A percentile compares a stretch with the other conserved stretches of the same genome.
Evolutionary conservation across 2,113 vertebrate species (phyloP).

Genomic region (Bubo bubo): DNA sequence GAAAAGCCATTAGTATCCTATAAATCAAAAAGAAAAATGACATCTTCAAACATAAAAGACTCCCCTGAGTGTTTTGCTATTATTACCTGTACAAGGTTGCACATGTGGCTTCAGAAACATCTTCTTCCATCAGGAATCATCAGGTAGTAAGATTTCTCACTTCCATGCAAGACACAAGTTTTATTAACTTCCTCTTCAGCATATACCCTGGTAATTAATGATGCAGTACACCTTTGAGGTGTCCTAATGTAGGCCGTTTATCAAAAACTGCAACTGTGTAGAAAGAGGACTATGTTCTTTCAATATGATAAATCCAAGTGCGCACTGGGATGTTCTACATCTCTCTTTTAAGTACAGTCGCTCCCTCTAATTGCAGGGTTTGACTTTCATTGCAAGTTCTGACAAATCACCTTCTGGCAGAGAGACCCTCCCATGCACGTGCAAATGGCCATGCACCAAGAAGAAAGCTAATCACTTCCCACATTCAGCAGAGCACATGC

Average conservation of each 20-base stretch:
- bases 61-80: constrained; percentile 70
- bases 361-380: constrained; percentile 12
- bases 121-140: constrained; percentile 64
- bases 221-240: constrained; percentile 58
- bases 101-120: constrained; percentile 51
- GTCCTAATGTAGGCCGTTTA: constrained; percentile 43
- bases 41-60: constrained; percentile 55
- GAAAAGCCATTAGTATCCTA: constrained; percentile 55
- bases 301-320: not conserved
- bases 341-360: not conserved
- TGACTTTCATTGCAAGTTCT: constrained; percentile 13
- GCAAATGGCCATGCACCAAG: accelerated
- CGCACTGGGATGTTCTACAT: not conserved
- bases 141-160: constrained; percentile 52
- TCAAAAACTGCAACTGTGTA: constrained; percentile 23
- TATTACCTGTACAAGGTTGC: constrained; percentile 73
- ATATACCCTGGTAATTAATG: constrained; percentile 67
- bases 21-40: constrained; percentile 74
- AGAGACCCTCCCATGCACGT: not conserved
- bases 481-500: not conserved
- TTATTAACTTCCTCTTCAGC: constrained; percentile 66
- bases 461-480: not conserved
- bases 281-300: constrained; percentile 13
- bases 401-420: constrained; percentile 1
- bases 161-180: constrained; percentile 61